A percentile compares a stretch with the other conserved stretches of the same genome.
Evolutionary conservation across 2,113 vertebrate genomes (phyloP).

Genomic region (Mesoclemmys tuberculata): DNA sequence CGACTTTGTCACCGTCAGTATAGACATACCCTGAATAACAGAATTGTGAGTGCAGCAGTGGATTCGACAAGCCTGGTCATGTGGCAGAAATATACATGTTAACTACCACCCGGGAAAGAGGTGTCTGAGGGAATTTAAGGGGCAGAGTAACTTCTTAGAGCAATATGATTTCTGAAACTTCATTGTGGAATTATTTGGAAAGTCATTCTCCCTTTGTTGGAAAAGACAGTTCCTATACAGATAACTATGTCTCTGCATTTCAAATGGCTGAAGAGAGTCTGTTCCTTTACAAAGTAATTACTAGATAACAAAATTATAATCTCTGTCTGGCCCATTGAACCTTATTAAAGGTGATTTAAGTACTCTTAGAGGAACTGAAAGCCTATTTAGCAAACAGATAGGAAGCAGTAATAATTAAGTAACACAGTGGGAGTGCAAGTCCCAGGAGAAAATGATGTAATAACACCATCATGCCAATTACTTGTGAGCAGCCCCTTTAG

Average conservation of each 20-base stretch:
- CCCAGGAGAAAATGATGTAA: neutral
- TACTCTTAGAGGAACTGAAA: neutral
- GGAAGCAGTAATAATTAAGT: slow-evolving; percentile 42
- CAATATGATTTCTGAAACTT: accelerated
- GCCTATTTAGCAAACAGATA: neutral
- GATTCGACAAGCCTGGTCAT: neutral
- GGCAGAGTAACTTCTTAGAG: neutral
- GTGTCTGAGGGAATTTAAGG: neutral
- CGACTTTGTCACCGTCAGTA: no score
- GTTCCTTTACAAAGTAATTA: slow-evolving; percentile 39
- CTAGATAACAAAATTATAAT: slow-evolving; percentile 41
- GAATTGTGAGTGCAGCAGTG: neutral
- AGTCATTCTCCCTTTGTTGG: neutral
- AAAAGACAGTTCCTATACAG: neutral
- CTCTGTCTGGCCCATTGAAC: slow-evolving; percentile 33
- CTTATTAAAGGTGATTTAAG: slow-evolving; percentile 59
- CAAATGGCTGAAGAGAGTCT: neutral
- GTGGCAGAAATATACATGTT: neutral
- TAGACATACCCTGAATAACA: neutral
- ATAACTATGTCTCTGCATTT: neutral
- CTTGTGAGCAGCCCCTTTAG: neutral
- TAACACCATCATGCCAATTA: slow-evolving; percentile 23
- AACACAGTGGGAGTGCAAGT: slow-evolving; percentile 2
- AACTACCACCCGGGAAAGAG: neutral
- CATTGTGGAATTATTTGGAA: neutral